phyloP scores from a whole-genome alignment of 1,140 invertebrate species.

The Orius insidiosus region DNA sequence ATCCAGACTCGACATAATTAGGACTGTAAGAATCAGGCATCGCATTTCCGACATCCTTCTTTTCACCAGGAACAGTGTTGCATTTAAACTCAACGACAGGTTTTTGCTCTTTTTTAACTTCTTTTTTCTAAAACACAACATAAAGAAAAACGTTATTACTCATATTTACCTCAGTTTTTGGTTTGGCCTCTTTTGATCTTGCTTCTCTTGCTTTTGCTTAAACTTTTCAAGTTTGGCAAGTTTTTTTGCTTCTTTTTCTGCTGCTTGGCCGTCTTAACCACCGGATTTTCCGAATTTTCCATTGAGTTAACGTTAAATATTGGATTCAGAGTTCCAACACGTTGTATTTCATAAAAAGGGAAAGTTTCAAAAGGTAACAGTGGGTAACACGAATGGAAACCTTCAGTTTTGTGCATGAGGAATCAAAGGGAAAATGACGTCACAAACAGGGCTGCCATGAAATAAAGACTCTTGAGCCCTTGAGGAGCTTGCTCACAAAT shows the following conservation, averaged over 20 bases:
- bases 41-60: conserved; percentile 55
- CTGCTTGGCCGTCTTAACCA: conserved; percentile 63
- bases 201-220: conserved; percentile 76
- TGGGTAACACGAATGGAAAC: no score
- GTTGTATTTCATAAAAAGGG: no score
- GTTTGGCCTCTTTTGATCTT: conserved; percentile 35
- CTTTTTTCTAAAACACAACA: conserved; percentile 32
- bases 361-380: no score
- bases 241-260: conserved; percentile 75
- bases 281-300: conserved; percentile 24
- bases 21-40: conserved; percentile 95
- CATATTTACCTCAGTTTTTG: conserved; percentile 40
- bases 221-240: conserved; percentile 81
- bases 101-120: conserved; percentile 51
- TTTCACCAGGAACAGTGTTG: conserved; percentile 51
- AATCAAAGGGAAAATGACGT: no score
- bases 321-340: no score
- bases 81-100: conserved; percentile 41
- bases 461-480: no score
- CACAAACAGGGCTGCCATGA: no score
- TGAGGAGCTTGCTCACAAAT: no score
- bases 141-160: neutral
- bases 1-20: conserved; percentile 92
- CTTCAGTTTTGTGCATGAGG: no score
- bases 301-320: no score